Base-by-base conservation (phyloP, 2,888 invertebrate genomes). In the Oligia strigilis region DNA sequence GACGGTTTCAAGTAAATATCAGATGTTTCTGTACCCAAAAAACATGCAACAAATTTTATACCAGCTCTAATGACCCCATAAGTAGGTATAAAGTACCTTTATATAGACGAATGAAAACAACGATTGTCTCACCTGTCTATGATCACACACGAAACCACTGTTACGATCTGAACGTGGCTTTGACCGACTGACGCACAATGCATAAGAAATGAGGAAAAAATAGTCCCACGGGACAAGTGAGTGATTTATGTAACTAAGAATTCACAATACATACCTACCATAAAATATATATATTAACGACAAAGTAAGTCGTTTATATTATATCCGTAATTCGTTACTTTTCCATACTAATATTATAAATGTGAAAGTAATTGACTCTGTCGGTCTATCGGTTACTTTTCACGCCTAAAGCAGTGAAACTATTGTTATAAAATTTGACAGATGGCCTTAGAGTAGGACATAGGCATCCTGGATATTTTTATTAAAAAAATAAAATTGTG, bases 11-110 rank as follows among this genome's bases (percentile, higher is more conserved):
- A 58, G 23, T 49, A 19, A n/a, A 23, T 58, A 43, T 43, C 40
- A n/a, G n/a, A 80, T 60, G 13, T 67, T 55, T 36, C 46, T 65
- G 49, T 52, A 60, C 11, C 43, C 23, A 14, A 60, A 62, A 84
- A 85, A 84, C 81, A 76, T 87, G 85, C 76, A 58, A 76, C 77
- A 81, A 85, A 55, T 84, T 84, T 87, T 85, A 77, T 52, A 65
- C 74, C 29, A 55, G 40, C n/a, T 58, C 40, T 58, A 58, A 17
- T 19, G 13, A 36, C 17, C 11, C 6, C 9, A 13, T 29, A 29
- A 52, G n/a, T 29, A 29, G 46, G n/a, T 23, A 65, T 43, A 72
- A 62, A 49, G 46, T 23, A 65, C 8, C 11, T 17, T 8, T 65
- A 6, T 8, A 65, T n/a, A 66, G 19, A 19, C n/a, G 65, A 72